Evolutionary conservation across 1,140 invertebrate genomes (phyloP).

Genomic region (Trypoxylus dichotomus): DNA sequence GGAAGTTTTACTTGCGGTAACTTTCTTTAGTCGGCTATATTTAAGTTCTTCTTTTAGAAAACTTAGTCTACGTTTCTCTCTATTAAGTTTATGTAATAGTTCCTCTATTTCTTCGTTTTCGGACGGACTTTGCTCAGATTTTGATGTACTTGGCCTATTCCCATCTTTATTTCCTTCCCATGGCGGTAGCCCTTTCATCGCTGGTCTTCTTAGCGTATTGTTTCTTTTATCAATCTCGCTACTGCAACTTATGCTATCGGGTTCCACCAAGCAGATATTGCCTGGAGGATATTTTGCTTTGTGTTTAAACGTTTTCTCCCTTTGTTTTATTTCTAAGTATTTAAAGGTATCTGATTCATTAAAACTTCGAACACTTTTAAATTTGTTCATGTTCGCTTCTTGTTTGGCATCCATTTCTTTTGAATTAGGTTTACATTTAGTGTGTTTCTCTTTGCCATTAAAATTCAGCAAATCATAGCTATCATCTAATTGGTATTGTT

Average conservation of each 20-base stretch:
- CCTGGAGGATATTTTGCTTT: background rate
- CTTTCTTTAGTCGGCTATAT: background rate
- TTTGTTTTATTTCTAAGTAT: background rate
- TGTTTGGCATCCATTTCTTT: background rate
- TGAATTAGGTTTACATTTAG: background rate
- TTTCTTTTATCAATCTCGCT: background rate
- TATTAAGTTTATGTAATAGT: background rate
- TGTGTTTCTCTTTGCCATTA: background rate
- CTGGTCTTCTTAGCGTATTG: background rate
- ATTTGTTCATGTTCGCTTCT: background rate
- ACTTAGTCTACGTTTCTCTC: background rate
- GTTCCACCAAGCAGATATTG: background rate
- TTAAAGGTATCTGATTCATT: slow-evolving; percentile 5
- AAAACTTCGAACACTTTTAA: background rate
- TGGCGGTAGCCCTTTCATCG: background rate
- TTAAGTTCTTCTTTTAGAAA: background rate
- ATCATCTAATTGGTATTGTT: background rate
- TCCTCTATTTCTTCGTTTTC: background rate
- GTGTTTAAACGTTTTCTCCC: background rate
- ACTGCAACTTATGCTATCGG: background rate
- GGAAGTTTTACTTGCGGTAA: background rate
- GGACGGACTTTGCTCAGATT: background rate
- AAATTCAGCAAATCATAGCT: background rate
- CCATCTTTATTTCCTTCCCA: background rate
- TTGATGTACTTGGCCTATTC: background rate